Conservation (phyloP, 2,113 vertebrate genomes). For the Chionis minor region DNA sequence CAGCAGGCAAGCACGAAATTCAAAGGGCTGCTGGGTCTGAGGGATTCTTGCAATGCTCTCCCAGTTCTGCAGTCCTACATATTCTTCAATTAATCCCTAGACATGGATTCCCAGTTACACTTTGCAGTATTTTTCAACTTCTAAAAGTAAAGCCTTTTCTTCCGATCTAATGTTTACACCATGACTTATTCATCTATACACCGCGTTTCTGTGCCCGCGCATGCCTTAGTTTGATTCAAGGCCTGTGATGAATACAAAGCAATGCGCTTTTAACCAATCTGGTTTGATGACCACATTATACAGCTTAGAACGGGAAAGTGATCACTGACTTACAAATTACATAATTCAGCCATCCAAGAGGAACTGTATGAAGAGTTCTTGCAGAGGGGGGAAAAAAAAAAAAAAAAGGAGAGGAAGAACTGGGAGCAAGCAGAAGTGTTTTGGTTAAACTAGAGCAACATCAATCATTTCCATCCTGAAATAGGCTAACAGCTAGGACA, state of each 20-base stretch:
- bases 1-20: background rate
- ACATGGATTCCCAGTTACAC: background rate
- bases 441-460: background rate
- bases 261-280: background rate
- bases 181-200: background rate
- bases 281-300: background rate
- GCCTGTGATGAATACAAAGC: background rate
- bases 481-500: slow-evolving; percentile 45
- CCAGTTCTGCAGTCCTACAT: background rate
- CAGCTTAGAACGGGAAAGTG: background rate
- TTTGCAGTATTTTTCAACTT: background rate
- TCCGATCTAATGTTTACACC: background rate
- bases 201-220: background rate
- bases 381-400: background rate
- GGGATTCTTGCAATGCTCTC: background rate
- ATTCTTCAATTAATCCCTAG: background rate
- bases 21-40: background rate
- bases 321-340: background rate
- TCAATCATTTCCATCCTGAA: slow-evolving; percentile 47
- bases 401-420: background rate
- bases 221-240: background rate
- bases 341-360: background rate
- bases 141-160: background rate
- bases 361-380: background rate
- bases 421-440: background rate